Base-by-base conservation (phyloP, 2,888 invertebrate species). In the Scrobipalpa atriplicella region DNA sequence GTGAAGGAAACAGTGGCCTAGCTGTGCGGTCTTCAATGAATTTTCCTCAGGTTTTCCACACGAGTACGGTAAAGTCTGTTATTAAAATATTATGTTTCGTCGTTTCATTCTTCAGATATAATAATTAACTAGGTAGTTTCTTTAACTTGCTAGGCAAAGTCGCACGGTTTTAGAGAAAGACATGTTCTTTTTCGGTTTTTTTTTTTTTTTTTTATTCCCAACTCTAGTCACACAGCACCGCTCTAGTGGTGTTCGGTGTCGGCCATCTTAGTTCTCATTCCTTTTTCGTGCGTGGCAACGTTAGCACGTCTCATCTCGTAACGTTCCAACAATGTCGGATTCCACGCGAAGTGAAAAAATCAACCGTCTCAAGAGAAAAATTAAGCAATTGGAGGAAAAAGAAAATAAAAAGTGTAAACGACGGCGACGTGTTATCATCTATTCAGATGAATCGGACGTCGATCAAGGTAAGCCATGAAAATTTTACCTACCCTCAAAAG, bases 1-100 rank as follows among this genome's bases (percentile, higher is more conserved):
- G 70, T 73, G 70, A 72, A 87, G 87, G 86, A 86, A 87, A 82
- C 74, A 72, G 75, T 77, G 83, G 74, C 84, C 82, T 82, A 87
- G 78, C 74, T 72, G 73, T 66, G 71, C 75, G 74, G 75, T 73
- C 78, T 77, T 78, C 80, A 75, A 75, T 77, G 71, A 82, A 78
- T 85, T 88, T 86, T 83, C 81, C 82, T 81, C 78, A 16, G 9
- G 8, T 58, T 58, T 36, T 58, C 16, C 58, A 36, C 38, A 29
- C 13, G 8, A 38, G 29, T 19, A 16, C 21, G 18, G 47, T 72
- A 69, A 74, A 73, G 63, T 72, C 11, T 56, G 36, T 58, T 13
- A 38, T 58, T 54, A 64, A 54, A 69, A 29, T n/a, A 38, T 38
- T 58, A 58, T 38, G 36, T 58, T 58, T 58, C 36, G n/a, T n/a